These are phyloP conservation scores for Bombus sylvicola DNA, from an alignment of 1,140 invertebrate genomes.

Conservation along the genomic window DNA sequence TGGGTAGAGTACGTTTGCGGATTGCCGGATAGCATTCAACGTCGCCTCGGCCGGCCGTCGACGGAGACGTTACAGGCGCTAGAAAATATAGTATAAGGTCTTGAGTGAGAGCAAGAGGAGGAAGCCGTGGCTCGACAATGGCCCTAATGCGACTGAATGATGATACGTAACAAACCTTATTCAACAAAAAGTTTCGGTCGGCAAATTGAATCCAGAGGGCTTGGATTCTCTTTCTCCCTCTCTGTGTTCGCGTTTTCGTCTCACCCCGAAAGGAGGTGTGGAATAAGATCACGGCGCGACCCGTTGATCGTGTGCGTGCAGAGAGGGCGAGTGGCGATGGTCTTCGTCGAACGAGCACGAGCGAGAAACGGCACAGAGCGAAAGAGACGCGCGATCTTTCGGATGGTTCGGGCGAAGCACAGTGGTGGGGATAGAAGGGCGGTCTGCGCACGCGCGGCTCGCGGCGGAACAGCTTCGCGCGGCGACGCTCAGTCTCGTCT, in stretches of 20 bases:
- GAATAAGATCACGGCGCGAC: conserved; percentile 62
- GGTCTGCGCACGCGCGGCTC: conserved; percentile 68
- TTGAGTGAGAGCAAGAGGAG: not conserved
- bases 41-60: not conserved
- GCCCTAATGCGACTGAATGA: conserved; percentile 62
- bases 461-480: conserved; percentile 70
- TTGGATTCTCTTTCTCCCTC: not conserved
- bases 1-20: conserved; percentile 24
- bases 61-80: not conserved
- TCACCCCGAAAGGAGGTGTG: conserved; percentile 53
- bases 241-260: not conserved
- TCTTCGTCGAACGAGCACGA: not conserved
- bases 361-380: not conserved
- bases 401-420: conserved; percentile 42
- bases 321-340: conserved; percentile 30
- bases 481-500: conserved; percentile 79
- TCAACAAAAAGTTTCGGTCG: conserved; percentile 70
- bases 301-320: conserved; percentile 44
- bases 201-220: conserved; percentile 72
- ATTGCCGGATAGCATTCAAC: conserved; percentile 18
- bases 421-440: conserved; percentile 59
- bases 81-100: not conserved
- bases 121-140: conserved; percentile 54
- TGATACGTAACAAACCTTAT: conserved; percentile 73
- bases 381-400: conserved; percentile 26